Evolutionary conservation across 92 coral and sea anemone species (phyloP).

Genomic region (Phenganax stokvisi): DNA sequence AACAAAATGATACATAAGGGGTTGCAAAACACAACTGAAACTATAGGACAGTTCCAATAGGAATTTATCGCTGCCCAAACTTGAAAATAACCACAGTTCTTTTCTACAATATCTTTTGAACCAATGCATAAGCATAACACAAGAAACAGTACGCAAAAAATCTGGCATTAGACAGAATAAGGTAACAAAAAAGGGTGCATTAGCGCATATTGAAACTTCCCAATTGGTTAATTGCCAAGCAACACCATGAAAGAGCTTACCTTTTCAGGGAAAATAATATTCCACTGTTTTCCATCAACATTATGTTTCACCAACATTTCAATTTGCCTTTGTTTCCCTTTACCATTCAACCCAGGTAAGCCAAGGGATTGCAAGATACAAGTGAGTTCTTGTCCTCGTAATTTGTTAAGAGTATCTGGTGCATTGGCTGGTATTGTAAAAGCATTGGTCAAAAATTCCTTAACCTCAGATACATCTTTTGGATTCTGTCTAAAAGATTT

Average conservation of each 20-base stretch:
- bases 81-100: no score
- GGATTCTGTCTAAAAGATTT: not conserved
- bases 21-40: no score
- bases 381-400: constrained; percentile 6
- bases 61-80: no score
- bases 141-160: no score
- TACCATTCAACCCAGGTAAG: constrained; percentile 13
- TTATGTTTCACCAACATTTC: constrained; percentile 7
- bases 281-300: constrained; percentile 9
- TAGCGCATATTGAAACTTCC: not conserved
- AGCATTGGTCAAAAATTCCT: constrained; percentile 10
- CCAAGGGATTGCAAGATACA: constrained; percentile 5
- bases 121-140: no score
- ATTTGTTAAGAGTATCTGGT: constrained; percentile 1
- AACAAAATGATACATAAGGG: no score
- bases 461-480: not conserved
- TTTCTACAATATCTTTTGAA: no score
- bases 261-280: constrained; percentile 15
- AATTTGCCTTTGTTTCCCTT: constrained; percentile 7
- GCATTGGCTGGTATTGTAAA: not conserved
- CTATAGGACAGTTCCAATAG: no score
- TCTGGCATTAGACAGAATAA: no score
- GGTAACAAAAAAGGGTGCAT: no score
- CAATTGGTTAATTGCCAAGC: not conserved
- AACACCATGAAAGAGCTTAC: not conserved